phyloP scores from a whole-genome alignment of 2,113 vertebrate species.

The Urocolius indicus region DNA sequence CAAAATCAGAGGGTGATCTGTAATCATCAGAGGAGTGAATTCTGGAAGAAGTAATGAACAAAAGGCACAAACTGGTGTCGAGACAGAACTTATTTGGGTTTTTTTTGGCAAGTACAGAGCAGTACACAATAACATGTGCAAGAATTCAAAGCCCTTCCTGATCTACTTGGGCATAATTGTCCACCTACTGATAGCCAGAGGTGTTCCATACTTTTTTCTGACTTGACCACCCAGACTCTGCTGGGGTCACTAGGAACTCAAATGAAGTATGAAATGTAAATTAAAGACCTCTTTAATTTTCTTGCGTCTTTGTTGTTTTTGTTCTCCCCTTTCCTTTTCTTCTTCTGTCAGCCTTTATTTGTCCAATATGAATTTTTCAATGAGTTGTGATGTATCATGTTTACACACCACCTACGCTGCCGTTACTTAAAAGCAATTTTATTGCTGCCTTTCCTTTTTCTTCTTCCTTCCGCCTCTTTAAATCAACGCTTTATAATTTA shows the following conservation, averaged over 20 bases:
- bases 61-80: not conserved
- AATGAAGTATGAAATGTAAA: not conserved
- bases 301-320: not conserved
- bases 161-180: not conserved
- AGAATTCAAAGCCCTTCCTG: slow-evolving; percentile 25
- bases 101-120: not conserved
- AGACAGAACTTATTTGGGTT: not conserved
- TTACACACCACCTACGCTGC: not conserved
- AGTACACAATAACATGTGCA: not conserved
- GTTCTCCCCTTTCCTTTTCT: not conserved
- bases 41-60: not conserved
- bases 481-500: slow-evolving; percentile 35
- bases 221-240: not conserved
- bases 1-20: not conserved
- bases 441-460: slow-evolving; percentile 1
- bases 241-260: not conserved
- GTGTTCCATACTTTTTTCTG: not conserved
- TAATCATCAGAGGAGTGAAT: not conserved
- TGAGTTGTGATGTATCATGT: not conserved
- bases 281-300: not conserved
- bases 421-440: slow-evolving; percentile 37
- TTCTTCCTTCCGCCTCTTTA: not conserved
- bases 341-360: not conserved
- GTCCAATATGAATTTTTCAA: not conserved
- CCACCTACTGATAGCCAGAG: not conserved